A percentile compares a stretch with the other conserved stretches of the same genome.
Conservation (phyloP, 2,797 vertebrate genomes). For the Spinus olivaceus region DNA sequence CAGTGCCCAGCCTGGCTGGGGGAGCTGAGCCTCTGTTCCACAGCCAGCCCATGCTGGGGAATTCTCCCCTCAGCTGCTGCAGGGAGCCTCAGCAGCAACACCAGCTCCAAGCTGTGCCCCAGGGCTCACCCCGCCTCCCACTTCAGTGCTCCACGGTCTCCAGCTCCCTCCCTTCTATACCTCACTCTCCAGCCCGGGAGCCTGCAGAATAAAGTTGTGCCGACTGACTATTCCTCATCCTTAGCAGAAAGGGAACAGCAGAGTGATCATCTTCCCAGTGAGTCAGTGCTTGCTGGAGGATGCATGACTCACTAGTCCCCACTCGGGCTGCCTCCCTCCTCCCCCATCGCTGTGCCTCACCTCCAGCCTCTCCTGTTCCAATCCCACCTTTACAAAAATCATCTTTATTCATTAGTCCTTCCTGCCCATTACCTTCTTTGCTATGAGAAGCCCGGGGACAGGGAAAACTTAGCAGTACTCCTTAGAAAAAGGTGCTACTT, state of each 20-base stretch:
- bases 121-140: background rate
- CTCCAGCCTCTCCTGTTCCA: constrained; percentile 49
- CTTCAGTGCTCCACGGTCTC: background rate
- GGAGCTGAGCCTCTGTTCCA: background rate
- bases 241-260: constrained; percentile 40
- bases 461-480: background rate
- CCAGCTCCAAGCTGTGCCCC: background rate
- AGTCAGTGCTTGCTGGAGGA: constrained; percentile 59
- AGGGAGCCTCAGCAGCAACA: background rate
- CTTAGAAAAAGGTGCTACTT: background rate
- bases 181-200: background rate
- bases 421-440: background rate
- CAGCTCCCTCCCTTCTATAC: background rate
- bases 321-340: constrained; percentile 38
- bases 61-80: background rate
- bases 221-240: background rate
- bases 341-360: constrained; percentile 10
- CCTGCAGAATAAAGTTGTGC: background rate
- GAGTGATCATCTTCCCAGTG: constrained; percentile 12
- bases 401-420: background rate
- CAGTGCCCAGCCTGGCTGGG: background rate
- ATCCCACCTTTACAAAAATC: constrained; percentile 12
- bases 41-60: background rate
- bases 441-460: background rate
- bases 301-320: constrained; percentile 43